Evolutionary conservation across 2,888 invertebrate species (phyloP).

Genomic region (Agrochola litura): DNA sequence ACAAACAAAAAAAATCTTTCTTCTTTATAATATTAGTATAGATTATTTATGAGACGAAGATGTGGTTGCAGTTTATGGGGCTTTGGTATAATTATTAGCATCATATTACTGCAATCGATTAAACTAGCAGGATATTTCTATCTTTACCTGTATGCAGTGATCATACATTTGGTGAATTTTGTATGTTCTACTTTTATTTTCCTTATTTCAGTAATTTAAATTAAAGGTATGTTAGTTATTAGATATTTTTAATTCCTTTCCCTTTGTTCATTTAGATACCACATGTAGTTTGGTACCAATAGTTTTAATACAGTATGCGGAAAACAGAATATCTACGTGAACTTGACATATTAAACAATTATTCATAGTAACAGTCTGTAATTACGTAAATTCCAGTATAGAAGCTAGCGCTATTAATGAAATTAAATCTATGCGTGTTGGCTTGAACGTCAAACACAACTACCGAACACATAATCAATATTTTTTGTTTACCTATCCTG

Average conservation of each 20-base stretch:
- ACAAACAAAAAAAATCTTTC: no score
- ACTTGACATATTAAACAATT: background rate
- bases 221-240: background rate
- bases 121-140: background rate
- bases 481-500: background rate
- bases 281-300: background rate
- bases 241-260: background rate
- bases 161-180: background rate
- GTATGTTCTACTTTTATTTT: background rate
- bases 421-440: constrained; percentile 16
- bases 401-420: background rate
- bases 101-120: background rate
- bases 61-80: constrained; percentile 2
- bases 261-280: background rate
- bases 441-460: background rate
- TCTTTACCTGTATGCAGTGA: background rate
- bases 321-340: constrained; percentile 2
- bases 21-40: no score
- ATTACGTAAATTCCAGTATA: background rate
- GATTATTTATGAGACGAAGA: background rate
- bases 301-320: background rate
- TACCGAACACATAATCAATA: constrained; percentile 1
- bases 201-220: background rate
- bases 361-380: constrained; percentile 10
- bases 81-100: constrained; percentile 1